Evolutionary conservation across 2,888 invertebrate genomes (phyloP), one percentile per base, ranked within the genome.

Genomic region (Reticulitermes lucifugus): DNA sequence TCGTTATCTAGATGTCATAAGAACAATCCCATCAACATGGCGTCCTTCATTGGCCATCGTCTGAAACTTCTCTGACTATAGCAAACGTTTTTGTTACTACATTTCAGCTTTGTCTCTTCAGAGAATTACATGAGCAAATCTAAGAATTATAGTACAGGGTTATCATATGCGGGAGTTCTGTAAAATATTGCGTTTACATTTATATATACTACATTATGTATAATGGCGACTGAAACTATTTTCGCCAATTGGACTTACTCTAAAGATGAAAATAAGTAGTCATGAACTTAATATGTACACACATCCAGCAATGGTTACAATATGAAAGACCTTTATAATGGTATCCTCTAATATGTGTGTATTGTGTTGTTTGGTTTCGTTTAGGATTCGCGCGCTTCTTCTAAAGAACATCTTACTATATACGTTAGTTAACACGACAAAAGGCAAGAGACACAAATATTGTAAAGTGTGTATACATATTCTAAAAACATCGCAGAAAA

Each of bases 1-100:
- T 87, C 87, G 87, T 86, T 85, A 85, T 86, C 87, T 83, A 87
- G 86, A 86, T 81, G 85, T 83, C 70, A 65, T 18, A 46, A 51
- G 43, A 22, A 75, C 35, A 70, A 59, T 46, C 55, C 71, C 46
- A 77, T 55, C 43, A 60, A 46, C 70, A 70, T 81, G 81, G 43
- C 22, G n/a, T 81, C 80, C 18, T 18, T 59, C 21, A 7, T 60
- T 80, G 41, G 22, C 81, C 35, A 25, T 70, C 46, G 46, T 65
- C 70, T 65, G 70, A 70, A 46, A 22, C 79, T 51, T n/a, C 65
- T 55, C 18, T 55, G 55, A 55, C 55, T 9, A n/a, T 0, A 25
- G n/a, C 43, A 77, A 51, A 70, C 9, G 14, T 55, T 25, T 65
- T n/a, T 65, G 10, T 25, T 25, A 1, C 0, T 65, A 73, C 41